Percentiles rank a stretch among this genome's conserved stretches.
Conservation (phyloP, 2,113 vertebrate genomes). For the Dolichallabes microphthalmus region DNA sequence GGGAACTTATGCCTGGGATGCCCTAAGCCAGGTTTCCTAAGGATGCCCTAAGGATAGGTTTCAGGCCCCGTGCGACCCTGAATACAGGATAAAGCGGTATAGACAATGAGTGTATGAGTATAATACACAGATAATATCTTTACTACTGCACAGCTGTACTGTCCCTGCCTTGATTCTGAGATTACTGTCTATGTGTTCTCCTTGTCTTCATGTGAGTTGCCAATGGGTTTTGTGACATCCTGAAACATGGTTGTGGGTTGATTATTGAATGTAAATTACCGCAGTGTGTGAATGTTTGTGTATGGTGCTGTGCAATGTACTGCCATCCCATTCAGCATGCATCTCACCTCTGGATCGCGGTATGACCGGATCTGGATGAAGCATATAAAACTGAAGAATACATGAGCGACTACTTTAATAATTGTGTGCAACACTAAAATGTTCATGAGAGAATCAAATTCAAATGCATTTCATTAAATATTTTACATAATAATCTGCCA, state of each 20-base stretch:
- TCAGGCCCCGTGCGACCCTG: too few relatives aligned
- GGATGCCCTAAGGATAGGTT: too few relatives aligned
- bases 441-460: background rate
- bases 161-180: background rate
- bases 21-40: too few relatives aligned
- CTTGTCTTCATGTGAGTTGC: background rate
- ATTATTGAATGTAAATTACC: background rate
- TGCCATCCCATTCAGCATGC: background rate
- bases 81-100: too few relatives aligned
- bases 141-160: background rate
- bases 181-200: background rate
- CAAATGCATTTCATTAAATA: background rate
- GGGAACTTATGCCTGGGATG: too few relatives aligned
- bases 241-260: background rate
- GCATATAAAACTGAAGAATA: background rate
- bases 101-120: too few relatives aligned
- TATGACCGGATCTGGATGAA: background rate
- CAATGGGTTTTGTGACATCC: background rate
- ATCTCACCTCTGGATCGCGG: background rate
- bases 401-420: background rate
- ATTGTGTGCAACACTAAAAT: background rate
- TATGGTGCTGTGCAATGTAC: too few relatives aligned
- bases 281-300: background rate
- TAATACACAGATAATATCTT: background rate
- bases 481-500: background rate